phyloP scores from a whole-genome alignment of 1,140 invertebrate species.

The Agrypnia vestita region DNA sequence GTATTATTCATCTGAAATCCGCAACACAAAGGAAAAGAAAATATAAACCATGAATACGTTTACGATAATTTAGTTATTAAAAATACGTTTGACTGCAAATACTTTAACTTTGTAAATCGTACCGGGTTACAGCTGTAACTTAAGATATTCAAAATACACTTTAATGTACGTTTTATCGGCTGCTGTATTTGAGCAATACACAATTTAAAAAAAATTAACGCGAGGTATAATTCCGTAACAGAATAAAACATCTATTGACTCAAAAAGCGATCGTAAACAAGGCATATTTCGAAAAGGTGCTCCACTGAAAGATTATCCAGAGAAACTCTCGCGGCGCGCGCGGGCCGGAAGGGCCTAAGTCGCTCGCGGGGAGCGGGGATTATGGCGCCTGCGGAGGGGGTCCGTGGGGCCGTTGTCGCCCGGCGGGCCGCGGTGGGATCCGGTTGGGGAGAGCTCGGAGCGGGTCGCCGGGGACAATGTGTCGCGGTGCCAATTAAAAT shows the following conservation, averaged over 20 bases:
- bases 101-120: no score
- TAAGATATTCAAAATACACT: no score
- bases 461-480: conserved; percentile 42
- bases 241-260: conserved; percentile 25
- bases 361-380: background rate
- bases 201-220: no score
- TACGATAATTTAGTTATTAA: no score
- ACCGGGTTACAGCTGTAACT: no score
- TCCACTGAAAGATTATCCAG: conserved; percentile 52
- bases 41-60: no score
- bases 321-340: background rate
- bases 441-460: conserved; percentile 16
- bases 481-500: conserved; percentile 60
- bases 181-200: no score
- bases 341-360: background rate
- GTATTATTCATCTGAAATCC: no score
- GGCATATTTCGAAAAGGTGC: conserved; percentile 47
- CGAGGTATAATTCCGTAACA: no score
- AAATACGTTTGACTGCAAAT: no score
- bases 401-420: background rate
- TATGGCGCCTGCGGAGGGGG: background rate
- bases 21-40: no score
- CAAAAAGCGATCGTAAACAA: conserved; percentile 55
- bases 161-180: no score
- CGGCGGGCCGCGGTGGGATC: background rate